Base-by-base conservation (phyloP, 2,888 invertebrate species). In the Acleris holmiana region DNA sequence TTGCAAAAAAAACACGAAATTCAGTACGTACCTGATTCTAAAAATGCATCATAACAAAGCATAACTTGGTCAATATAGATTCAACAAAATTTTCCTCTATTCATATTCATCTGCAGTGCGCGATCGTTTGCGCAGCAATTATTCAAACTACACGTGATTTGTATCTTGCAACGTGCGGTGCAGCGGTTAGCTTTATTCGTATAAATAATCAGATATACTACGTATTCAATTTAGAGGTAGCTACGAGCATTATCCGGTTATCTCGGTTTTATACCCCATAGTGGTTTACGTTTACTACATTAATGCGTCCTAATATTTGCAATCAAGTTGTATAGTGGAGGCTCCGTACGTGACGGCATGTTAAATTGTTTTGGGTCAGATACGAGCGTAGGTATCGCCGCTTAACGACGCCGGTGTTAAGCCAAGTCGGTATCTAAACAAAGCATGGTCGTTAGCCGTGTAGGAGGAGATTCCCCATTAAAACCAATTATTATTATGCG, bases 401-500 rank as follows among this genome's bases (percentile, higher is more conserved):
- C 67, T 67, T 64, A 67, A 67, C 60, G 63, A 64, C 49, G 56
- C 60, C 66, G 58, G 61, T 61, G 66, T 58, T 55, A 55, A 60
- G 65, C 65, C 65, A 65, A 65, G 60, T 60, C 60, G 51, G 60
- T 71, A 72, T 71, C 79, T 85, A 87, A 87, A 90, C 88, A 89
- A 90, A 89, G 84, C 77, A 76, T 73, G 74, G 74, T 83, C 80
- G 80, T 84, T 83, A 80, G 72, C 61, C 65, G 83, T 73, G 91
- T 91, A 83, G 91, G 91, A 76, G 75, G 85, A 80, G 81, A 84
- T 83, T 79, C 81, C 80, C 82, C 83, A 87, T 88, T 88, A 80
- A 86, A 85, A 83, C 86, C 85, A 88, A 90, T 91, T 89, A 89
- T 82, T 75, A 74, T 78, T 80, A 83, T 78, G 85, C 81, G 77